phyloP scores from a whole-genome alignment of 1,140 invertebrate genomes.

The Coboldia fuscipes region DNA sequence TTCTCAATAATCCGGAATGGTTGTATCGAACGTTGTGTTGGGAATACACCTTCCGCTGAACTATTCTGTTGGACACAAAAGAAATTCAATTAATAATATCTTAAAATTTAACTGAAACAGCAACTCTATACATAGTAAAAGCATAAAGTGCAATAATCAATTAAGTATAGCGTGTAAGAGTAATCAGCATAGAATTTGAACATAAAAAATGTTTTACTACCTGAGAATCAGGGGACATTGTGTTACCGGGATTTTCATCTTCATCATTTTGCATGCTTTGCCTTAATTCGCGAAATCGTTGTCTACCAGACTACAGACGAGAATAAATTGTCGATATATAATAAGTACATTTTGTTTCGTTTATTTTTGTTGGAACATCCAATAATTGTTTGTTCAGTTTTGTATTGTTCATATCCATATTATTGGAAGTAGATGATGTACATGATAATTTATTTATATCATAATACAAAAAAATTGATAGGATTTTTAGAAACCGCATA shows the following conservation, averaged over 20 bases:
- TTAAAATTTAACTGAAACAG: too few relatives aligned
- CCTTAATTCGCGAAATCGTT: conserved; percentile 58
- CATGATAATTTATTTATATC: not conserved
- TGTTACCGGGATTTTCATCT: conserved; percentile 37
- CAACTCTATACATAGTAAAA: too few relatives aligned
- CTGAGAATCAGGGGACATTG: conserved; percentile 56
- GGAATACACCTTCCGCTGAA: conserved; percentile 32
- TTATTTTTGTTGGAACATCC: not conserved
- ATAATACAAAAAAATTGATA: not conserved
- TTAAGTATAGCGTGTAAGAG: too few relatives aligned
- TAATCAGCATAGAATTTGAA: conserved; percentile 13
- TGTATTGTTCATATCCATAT: not conserved
- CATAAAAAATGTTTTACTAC: conserved; percentile 27
- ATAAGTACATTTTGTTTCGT: not conserved
- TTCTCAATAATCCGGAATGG: conserved; percentile 64
- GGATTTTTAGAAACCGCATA: not conserved
- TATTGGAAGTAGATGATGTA: not conserved
- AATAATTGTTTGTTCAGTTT: not conserved
- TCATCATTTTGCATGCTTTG: conserved; percentile 68
- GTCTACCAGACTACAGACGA: conserved; percentile 33
- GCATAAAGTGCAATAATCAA: too few relatives aligned
- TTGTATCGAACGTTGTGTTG: conserved; percentile 32
- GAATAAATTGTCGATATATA: too few relatives aligned
- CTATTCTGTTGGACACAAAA: conserved; percentile 18
- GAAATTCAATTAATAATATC: too few relatives aligned